Percentiles rank a stretch among this genome's conserved stretches.
Conservation (phyloP, 53 echinoderm and acorn worm species). For the Crossaster papposus region DNA sequence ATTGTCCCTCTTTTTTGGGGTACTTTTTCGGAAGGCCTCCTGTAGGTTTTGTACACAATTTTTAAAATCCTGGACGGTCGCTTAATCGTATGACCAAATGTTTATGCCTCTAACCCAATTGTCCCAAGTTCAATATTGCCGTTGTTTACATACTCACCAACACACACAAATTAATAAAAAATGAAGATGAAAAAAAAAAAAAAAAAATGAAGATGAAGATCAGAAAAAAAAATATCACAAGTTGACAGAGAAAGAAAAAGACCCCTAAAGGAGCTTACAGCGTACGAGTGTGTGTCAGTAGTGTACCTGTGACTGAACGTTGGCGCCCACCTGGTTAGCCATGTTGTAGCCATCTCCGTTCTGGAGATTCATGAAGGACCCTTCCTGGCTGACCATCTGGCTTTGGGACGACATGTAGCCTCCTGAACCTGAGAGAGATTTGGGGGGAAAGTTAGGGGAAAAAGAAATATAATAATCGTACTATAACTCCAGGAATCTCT, state of each 20-base stretch:
- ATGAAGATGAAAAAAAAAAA: not conserved
- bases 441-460: not conserved
- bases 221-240: not conserved
- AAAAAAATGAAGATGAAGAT: not conserved
- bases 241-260: constrained; percentile 50
- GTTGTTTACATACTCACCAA: too few relatives aligned
- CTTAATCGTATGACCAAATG: too few relatives aligned
- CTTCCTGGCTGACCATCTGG: constrained; percentile 80
- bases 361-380: constrained; percentile 94
- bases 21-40: too few relatives aligned
- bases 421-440: constrained; percentile 73
- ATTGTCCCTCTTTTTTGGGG: too few relatives aligned
- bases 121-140: too few relatives aligned
- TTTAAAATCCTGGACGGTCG: too few relatives aligned
- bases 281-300: constrained; percentile 68
- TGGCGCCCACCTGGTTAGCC: constrained; percentile 93
- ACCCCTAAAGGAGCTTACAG: constrained; percentile 63
- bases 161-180: not conserved
- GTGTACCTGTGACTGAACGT: constrained; percentile 90
- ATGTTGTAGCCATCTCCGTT: constrained; percentile 97
- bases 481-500: too few relatives aligned
- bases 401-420: constrained; percentile 66
- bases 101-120: too few relatives aligned
- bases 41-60: too few relatives aligned
- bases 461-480: not conserved